Percentiles rank a stretch among this genome's conserved stretches.
These are phyloP conservation scores for Potorous gilbertii DNA, from an alignment of 2,797 vertebrate genomes.

Conservation along the genomic window DNA sequence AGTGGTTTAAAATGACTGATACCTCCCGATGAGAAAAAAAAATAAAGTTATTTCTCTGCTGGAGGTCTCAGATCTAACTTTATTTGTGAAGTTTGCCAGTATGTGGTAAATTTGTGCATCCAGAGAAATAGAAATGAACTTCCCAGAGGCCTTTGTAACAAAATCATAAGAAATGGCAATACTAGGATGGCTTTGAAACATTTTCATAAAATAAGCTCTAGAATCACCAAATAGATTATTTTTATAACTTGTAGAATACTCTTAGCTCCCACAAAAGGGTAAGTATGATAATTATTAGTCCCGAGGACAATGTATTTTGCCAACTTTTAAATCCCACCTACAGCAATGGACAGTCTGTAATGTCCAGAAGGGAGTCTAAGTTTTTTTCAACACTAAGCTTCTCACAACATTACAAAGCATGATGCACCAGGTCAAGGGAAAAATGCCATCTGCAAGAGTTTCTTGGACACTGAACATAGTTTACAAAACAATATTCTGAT, in stretches of 20 bases:
- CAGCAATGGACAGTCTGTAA: background rate
- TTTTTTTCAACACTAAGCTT: fast-evolving
- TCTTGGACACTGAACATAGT: background rate
- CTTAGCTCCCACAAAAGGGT: constrained; percentile 60
- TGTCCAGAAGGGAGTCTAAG: background rate
- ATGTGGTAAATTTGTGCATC: constrained; percentile 75
- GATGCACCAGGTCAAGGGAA: background rate
- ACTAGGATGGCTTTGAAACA: constrained; percentile 53
- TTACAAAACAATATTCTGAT: background rate
- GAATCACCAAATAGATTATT: constrained; percentile 41
- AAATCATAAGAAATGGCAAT: constrained; percentile 72
- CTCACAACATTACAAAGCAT: background rate
- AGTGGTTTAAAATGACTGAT: background rate
- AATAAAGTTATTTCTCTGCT: background rate
- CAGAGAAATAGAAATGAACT: constrained; percentile 54
- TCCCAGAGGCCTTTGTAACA: constrained; percentile 78
- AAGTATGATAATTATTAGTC: constrained; percentile 69
- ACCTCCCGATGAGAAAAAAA: background rate
- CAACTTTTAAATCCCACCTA: background rate
- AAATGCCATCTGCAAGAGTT: background rate
- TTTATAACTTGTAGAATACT: constrained; percentile 58
- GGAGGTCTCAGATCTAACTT: constrained; percentile 42
- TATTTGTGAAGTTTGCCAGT: constrained; percentile 51
- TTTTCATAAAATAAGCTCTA: constrained; percentile 55
- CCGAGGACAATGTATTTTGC: background rate